Percentiles rank a stretch among this genome's conserved stretches.
Conservation (phyloP, 1,140 invertebrate genomes). For the Dryas iulia region DNA sequence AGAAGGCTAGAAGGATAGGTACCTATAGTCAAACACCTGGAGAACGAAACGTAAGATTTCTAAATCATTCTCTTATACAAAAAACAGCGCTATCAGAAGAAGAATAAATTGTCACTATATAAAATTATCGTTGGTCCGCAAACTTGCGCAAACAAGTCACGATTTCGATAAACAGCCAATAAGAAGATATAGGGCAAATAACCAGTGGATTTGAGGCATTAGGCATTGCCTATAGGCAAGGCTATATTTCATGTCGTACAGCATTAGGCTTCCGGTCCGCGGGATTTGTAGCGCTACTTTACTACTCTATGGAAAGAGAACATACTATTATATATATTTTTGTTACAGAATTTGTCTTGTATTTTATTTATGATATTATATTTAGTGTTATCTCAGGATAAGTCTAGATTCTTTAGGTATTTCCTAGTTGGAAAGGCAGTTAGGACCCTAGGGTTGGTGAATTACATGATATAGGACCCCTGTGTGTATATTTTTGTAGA, state of each 20-base stretch:
- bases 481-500: no score
- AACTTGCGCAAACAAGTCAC: slow-evolving; percentile 47
- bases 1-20: background rate
- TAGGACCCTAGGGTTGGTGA: no score
- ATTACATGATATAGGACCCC: no score
- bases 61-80: background rate
- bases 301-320: background rate
- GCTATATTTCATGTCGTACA: slow-evolving; percentile 45
- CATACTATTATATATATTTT: no score
- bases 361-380: no score
- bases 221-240: slow-evolving; percentile 41
- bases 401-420: no score
- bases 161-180: slow-evolving; percentile 55
- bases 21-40: background rate
- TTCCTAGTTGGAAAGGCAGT: no score
- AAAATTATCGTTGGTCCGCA: slow-evolving; percentile 11
- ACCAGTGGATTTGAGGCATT: slow-evolving; percentile 46
- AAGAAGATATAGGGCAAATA: slow-evolving; percentile 47
- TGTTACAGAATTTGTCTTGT: no score
- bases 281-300: background rate
- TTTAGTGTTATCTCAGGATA: no score
- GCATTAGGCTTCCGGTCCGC: background rate
- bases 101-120: slow-evolving; percentile 5
- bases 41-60: background rate
- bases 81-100: background rate